These are phyloP conservation scores for Gadopsis marmoratus DNA, from an alignment of 2,797 vertebrate species.

Conservation along the genomic window DNA sequence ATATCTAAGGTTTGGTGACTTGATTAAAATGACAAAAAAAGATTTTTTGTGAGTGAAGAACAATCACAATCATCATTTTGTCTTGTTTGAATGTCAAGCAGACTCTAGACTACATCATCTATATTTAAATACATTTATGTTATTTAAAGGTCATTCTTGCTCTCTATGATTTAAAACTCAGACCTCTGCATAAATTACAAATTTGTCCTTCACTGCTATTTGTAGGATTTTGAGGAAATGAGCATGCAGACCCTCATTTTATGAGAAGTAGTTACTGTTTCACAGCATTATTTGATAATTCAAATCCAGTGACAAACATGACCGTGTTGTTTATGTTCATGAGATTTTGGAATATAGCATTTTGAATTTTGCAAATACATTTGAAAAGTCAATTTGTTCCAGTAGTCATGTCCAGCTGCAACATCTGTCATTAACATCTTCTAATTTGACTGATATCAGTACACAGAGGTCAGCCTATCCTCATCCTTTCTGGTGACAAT, in stretches of 20 bases:
- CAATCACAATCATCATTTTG: not conserved
- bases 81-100: not conserved
- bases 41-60: not conserved
- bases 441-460: not conserved
- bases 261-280: not conserved
- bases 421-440: slow-evolving; percentile 5
- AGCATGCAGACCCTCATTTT: not conserved
- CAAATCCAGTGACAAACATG: not conserved
- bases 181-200: not conserved
- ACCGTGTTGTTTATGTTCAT: not conserved
- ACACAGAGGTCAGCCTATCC: not conserved
- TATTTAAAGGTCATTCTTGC: not conserved
- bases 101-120: not conserved
- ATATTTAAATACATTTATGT: not conserved
- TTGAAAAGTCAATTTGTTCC: slow-evolving; percentile 21
- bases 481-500: not conserved
- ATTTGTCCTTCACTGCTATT: not conserved
- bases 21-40: not conserved
- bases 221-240: not conserved
- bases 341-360: not conserved
- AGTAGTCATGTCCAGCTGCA: slow-evolving; percentile 3
- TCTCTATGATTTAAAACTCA: not conserved
- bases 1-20: not conserved
- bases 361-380: not conserved
- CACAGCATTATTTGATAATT: not conserved